Conservation (phyloP, 2,888 invertebrate genomes). For the Caenorhabditis zanzibari region DNA sequence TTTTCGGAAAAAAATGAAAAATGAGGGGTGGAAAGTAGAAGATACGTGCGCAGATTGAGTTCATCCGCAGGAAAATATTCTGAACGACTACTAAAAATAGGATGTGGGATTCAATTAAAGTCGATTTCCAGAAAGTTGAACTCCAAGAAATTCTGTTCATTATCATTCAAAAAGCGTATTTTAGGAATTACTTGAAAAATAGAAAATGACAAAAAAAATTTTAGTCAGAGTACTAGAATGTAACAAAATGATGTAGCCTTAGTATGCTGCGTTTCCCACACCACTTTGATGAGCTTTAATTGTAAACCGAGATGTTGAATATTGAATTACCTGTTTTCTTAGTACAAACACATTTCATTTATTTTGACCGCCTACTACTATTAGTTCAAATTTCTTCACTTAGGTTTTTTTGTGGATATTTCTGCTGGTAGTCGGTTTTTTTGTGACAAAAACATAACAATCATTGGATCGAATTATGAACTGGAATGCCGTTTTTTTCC, state of each 20-base stretch:
- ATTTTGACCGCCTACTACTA: conserved; percentile 38
- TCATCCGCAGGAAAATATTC: too few relatives aligned
- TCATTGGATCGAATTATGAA: not conserved
- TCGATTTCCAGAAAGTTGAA: too few relatives aligned
- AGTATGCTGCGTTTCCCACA: conserved; percentile 40
- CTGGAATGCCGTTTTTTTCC: not conserved
- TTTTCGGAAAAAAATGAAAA: not conserved
- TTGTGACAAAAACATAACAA: not conserved
- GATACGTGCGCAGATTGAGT: not conserved
- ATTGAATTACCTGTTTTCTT: conserved; percentile 60
- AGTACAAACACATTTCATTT: conserved; percentile 36
- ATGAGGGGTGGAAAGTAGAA: not conserved
- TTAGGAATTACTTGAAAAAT: not conserved
- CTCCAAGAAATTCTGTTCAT: conserved; percentile 25
- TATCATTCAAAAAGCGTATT: conserved; percentile 13
- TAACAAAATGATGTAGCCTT: conserved; percentile 26
- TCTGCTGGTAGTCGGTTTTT: not conserved
- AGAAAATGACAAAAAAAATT: not conserved
- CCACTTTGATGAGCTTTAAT: conserved; percentile 59
- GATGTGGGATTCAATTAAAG: too few relatives aligned
- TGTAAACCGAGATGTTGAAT: conserved; percentile 56
- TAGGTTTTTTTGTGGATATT: not conserved
- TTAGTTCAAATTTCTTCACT: conserved; percentile 45
- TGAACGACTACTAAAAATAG: too few relatives aligned
- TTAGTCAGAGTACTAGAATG: conserved; percentile 7